Evolutionary conservation across 2,797 vertebrate genomes (phyloP).

Genomic region (Peromyscus aztecus): DNA sequence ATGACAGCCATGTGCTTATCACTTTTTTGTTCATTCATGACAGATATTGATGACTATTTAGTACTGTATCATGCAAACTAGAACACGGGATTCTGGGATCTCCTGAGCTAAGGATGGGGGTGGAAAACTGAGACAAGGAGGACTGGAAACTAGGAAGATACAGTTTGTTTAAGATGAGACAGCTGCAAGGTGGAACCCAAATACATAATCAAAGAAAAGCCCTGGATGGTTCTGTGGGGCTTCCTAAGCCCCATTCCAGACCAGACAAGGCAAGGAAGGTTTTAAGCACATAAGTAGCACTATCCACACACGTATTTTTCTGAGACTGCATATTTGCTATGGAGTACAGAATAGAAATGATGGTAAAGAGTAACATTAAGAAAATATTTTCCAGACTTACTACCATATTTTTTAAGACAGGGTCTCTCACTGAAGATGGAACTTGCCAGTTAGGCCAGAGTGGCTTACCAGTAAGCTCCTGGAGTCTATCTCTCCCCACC

Average conservation of each 20-base stretch:
- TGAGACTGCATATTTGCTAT: neutral
- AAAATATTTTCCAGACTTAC: neutral
- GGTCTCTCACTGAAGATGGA: neutral
- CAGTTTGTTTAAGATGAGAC: neutral
- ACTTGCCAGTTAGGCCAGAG: neutral
- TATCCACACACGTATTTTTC: neutral
- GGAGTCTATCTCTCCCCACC: neutral
- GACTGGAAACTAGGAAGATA: neutral
- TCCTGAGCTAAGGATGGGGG: neutral
- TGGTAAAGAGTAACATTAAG: neutral
- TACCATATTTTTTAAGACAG: neutral
- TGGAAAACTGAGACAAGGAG: neutral
- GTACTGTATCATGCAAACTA: neutral
- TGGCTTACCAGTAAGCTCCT: neutral
- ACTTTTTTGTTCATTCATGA: neutral
- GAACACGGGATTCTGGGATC: neutral
- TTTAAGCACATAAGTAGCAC: neutral
- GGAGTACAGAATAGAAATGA: neutral
- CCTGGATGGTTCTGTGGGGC: neutral
- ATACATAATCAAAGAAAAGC: neutral
- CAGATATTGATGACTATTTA: neutral
- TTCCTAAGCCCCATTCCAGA: neutral
- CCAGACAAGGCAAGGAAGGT: neutral
- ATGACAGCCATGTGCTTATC: rapidly evolving
- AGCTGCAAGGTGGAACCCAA: neutral